Evolutionary conservation across 1,140 invertebrate genomes (phyloP).

Genomic region (Thaumetopoea pityocampa): DNA sequence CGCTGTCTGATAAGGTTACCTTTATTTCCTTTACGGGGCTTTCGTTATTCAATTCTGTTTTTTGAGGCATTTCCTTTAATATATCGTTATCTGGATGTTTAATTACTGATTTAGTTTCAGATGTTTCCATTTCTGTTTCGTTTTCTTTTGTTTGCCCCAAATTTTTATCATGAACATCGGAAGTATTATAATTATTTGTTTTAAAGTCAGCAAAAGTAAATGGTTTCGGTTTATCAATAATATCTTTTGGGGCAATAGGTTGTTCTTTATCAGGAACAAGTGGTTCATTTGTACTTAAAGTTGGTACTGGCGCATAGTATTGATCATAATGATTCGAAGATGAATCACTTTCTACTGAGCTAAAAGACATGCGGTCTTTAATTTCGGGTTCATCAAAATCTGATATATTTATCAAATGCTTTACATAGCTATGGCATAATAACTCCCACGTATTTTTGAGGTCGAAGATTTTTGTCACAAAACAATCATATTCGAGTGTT

Average conservation of each 20-base stretch:
- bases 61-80: constrained; percentile 18
- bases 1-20: constrained; percentile 19
- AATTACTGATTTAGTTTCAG: constrained; percentile 11
- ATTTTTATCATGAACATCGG: constrained; percentile 14
- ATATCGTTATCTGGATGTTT: constrained; percentile 13
- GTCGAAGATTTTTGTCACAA: constrained; percentile 76
- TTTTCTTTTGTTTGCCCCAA: constrained; percentile 2
- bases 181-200: constrained; percentile 30
- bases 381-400: constrained; percentile 63
- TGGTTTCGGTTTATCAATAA: constrained; percentile 55
- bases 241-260: constrained; percentile 24
- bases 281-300: constrained; percentile 10
- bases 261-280: not conserved
- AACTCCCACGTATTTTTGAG: constrained; percentile 78
- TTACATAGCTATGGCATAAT: constrained; percentile 74
- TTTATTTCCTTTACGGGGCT: constrained; percentile 36
- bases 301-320: constrained; percentile 55
- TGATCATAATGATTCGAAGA: constrained; percentile 71
- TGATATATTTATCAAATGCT: constrained; percentile 52
- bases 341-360: constrained; percentile 64
- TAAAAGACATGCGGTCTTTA: constrained; percentile 62
- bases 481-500: constrained; percentile 76
- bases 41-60: constrained; percentile 18
- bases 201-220: constrained; percentile 74
- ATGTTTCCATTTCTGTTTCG: constrained; percentile 9